Percentiles rank a stretch among this genome's conserved stretches.
These are phyloP conservation scores for Aphis craccivora DNA, from an alignment of 1,140 invertebrate species.

Conservation along the genomic window DNA sequence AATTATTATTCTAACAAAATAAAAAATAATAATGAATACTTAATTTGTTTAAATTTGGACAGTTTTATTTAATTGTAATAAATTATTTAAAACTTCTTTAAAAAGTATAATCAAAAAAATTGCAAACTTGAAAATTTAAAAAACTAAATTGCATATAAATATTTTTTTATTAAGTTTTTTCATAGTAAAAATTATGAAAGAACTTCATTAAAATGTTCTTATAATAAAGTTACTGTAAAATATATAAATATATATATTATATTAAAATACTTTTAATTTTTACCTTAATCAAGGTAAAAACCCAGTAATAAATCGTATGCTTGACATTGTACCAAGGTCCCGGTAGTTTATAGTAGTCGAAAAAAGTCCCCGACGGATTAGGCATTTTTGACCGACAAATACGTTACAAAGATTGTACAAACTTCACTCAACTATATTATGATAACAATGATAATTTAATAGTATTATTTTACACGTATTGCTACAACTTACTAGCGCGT, in stretches of 20 bases:
- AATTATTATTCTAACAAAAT: too few relatives aligned
- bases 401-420: background rate
- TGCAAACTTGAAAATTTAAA: too few relatives aligned
- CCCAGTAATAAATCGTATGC: slow-evolving; percentile 4
- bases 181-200: too few relatives aligned
- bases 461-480: background rate
- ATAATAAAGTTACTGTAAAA: too few relatives aligned
- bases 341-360: slow-evolving; percentile 34
- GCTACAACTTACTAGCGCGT: background rate
- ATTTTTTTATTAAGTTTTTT: too few relatives aligned
- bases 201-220: too few relatives aligned
- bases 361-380: background rate
- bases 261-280: background rate
- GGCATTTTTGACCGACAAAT: background rate
- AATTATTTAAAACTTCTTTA: too few relatives aligned
- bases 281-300: slow-evolving; percentile 37
- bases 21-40: too few relatives aligned
- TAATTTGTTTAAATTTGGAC: too few relatives aligned
- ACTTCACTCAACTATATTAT: background rate
- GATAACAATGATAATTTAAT: background rate
- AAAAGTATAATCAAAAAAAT: too few relatives aligned
- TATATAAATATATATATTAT: background rate
- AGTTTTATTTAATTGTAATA: too few relatives aligned
- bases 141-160: too few relatives aligned
- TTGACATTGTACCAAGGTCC: slow-evolving; percentile 16